A percentile compares a stretch with the other conserved stretches of the same genome.
phyloP scores from a whole-genome alignment of 2,797 vertebrate genomes.

The Phrynocephalus forsythii region DNA sequence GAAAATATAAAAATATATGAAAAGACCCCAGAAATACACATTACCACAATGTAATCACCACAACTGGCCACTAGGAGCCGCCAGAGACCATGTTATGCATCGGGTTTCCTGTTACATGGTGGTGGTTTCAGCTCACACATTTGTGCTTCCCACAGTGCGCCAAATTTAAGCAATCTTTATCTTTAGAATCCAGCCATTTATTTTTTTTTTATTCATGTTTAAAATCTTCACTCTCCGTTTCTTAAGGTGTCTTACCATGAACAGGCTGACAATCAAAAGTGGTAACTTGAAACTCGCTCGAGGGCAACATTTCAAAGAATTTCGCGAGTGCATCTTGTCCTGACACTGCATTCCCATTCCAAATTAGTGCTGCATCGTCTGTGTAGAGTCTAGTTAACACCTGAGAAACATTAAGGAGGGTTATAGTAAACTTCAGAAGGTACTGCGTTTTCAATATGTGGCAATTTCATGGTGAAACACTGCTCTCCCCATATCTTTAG shows the following conservation, averaged over 20 bases:
- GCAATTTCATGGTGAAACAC: too few relatives aligned
- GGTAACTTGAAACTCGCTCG: constrained; percentile 93
- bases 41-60: too few relatives aligned
- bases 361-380: constrained; percentile 93
- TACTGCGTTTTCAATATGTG: not conserved
- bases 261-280: constrained; percentile 96
- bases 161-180: not conserved
- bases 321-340: constrained; percentile 90
- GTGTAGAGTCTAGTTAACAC: constrained; percentile 92
- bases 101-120: too few relatives aligned
- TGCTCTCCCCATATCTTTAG: not conserved
- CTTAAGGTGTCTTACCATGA: constrained; percentile 77
- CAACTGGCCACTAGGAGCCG: too few relatives aligned
- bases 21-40: too few relatives aligned
- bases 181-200: not conserved
- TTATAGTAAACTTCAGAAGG: not conserved
- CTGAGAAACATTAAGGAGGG: constrained; percentile 67
- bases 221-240: too few relatives aligned
- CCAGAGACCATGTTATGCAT: too few relatives aligned
- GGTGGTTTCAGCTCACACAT: not conserved
- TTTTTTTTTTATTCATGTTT: not conserved
- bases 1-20: too few relatives aligned
- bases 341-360: constrained; percentile 94
- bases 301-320: constrained; percentile 96
- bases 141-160: not conserved